phyloP scores from a whole-genome alignment of 2,113 vertebrate species.

The Gallinago media region DNA sequence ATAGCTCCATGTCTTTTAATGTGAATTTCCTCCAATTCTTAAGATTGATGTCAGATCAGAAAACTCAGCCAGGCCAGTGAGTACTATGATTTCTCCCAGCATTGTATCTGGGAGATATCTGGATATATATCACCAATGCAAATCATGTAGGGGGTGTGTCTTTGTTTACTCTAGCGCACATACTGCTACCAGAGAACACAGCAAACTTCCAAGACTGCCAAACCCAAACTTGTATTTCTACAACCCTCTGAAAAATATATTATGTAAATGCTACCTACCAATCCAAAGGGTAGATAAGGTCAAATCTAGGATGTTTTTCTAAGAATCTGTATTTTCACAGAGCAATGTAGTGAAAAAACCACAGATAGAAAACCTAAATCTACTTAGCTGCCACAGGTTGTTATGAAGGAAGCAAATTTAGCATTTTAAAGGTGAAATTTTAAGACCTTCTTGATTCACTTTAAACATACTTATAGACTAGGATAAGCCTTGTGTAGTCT shows the following conservation, averaged over 20 bases:
- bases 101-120: neutral
- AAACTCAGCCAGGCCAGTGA: neutral
- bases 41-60: neutral
- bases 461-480: neutral
- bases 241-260: neutral
- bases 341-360: neutral
- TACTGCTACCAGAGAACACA: neutral
- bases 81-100: neutral
- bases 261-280: neutral
- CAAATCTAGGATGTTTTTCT: neutral
- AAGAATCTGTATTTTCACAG: neutral
- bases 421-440: neutral
- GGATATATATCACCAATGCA: neutral
- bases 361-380: neutral
- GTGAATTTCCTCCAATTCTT: neutral
- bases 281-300: neutral
- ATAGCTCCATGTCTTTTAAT: neutral
- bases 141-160: fast-evolving
- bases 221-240: neutral
- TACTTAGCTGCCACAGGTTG: neutral
- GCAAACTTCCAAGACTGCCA: neutral
- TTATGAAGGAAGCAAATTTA: neutral
- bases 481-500: neutral
- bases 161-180: neutral
- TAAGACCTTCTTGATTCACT: neutral